These are phyloP conservation scores for Prunella strophiata DNA, from an alignment of 2,797 vertebrate genomes.

Conservation along the genomic window DNA sequence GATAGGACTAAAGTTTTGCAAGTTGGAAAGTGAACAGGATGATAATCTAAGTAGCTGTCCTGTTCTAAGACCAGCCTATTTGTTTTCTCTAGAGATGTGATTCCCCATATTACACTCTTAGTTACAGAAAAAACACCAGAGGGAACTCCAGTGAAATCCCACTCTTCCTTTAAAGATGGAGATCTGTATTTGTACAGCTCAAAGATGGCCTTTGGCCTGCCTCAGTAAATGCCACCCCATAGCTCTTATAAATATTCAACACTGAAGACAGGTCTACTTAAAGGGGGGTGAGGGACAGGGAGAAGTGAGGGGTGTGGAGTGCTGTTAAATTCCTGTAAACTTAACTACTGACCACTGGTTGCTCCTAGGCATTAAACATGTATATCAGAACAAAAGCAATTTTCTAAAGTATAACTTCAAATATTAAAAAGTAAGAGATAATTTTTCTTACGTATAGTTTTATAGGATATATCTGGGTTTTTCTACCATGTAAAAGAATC, in stretches of 20 bases:
- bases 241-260: neutral
- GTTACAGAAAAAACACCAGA: neutral
- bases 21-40: neutral
- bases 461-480: neutral
- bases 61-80: neutral
- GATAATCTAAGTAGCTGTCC: neutral
- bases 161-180: neutral
- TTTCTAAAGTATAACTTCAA: neutral
- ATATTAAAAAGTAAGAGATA: neutral
- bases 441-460: neutral
- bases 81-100: neutral
- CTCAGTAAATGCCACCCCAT: neutral
- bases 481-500: neutral
- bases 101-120: neutral
- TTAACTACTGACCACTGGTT: neutral
- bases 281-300: fast-evolving
- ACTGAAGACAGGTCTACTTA: neutral
- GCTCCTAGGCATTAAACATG: neutral
- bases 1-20: neutral
- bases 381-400: neutral
- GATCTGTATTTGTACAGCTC: neutral
- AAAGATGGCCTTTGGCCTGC: neutral
- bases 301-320: neutral
- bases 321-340: neutral
- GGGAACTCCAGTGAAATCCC: neutral